Percentiles rank a stretch among this genome's conserved stretches.
Conservation (phyloP, 2,888 invertebrate species). For the Neocrepidodera transversa region DNA sequence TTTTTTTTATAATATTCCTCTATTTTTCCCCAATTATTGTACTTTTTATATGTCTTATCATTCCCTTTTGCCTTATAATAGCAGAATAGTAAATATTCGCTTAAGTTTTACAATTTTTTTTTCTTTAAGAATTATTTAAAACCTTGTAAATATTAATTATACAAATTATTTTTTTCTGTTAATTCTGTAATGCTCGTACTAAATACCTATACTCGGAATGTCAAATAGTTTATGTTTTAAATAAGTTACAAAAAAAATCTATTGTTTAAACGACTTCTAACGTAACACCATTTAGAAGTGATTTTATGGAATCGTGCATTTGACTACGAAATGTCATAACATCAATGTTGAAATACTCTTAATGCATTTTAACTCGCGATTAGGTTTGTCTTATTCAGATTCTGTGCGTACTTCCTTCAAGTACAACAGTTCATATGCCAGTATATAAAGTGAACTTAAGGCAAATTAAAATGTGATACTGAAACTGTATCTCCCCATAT, state of each 20-base stretch:
- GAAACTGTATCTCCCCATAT: neutral
- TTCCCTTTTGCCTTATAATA: too few species aligned
- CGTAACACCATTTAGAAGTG: slow-evolving; percentile 13
- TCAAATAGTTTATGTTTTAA: too few species aligned
- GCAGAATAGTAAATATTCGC: too few species aligned
- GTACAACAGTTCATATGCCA: slow-evolving; percentile 16
- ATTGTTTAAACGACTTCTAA: slow-evolving; percentile 15
- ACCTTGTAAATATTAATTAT: too few species aligned
- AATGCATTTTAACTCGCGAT: slow-evolving; percentile 19
- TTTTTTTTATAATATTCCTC: too few species aligned
- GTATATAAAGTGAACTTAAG: neutral
- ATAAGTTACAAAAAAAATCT: slow-evolving; percentile 10
- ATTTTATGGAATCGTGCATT: slow-evolving; percentile 22
- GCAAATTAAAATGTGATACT: neutral
- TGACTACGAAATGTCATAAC: slow-evolving; percentile 12
- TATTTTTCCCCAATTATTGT: too few species aligned
- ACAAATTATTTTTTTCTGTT: too few species aligned
- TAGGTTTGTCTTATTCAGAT: slow-evolving; percentile 42
- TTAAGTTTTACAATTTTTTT: too few species aligned
- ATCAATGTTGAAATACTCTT: slow-evolving; percentile 17
- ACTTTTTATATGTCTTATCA: too few species aligned
- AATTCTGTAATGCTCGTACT: too few species aligned
- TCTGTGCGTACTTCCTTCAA: slow-evolving; percentile 45
- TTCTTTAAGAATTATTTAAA: too few species aligned
- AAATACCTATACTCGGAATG: too few species aligned